Conservation (phyloP, 2,888 invertebrate species). For the Acleris literana region DNA sequence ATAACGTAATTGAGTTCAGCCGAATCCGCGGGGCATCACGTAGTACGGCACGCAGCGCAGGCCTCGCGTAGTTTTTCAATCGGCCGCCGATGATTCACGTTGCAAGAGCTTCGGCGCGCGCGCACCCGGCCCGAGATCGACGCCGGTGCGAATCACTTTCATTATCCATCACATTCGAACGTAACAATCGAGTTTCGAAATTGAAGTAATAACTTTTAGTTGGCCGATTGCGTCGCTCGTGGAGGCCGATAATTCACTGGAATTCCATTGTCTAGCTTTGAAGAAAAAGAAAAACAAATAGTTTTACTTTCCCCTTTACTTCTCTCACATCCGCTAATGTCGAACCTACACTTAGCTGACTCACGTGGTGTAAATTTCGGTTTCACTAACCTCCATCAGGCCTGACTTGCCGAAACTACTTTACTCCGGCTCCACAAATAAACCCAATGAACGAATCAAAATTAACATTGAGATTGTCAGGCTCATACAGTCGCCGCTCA, state of each 20-base stretch:
- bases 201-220: conserved; percentile 57
- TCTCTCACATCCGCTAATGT: conserved; percentile 74
- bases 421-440: conserved; percentile 37
- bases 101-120: conserved; percentile 46
- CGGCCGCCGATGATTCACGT: conserved; percentile 64
- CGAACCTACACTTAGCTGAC: conserved; percentile 71
- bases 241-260: conserved; percentile 51
- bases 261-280: conserved; percentile 58
- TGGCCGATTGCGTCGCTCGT: conserved; percentile 47
- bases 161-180: conserved; percentile 60
- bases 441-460: conserved; percentile 47
- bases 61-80: conserved; percentile 72
- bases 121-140: conserved; percentile 62
- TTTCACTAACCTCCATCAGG: conserved; percentile 72
- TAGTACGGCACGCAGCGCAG: conserved; percentile 68
- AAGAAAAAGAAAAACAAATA: conserved; percentile 78
- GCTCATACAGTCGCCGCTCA: conserved; percentile 42
- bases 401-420: conserved; percentile 59
- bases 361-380: conserved; percentile 76
- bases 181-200: conserved; percentile 62
- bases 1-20: conserved; percentile 63
- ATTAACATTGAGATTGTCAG: conserved; percentile 45
- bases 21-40: conserved; percentile 75
- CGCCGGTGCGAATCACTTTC: conserved; percentile 69
- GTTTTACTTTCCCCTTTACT: conserved; percentile 80